Evolutionary conservation across 2,113 vertebrate genomes (phyloP).

Genomic region (Pachycephala philippinensis): DNA sequence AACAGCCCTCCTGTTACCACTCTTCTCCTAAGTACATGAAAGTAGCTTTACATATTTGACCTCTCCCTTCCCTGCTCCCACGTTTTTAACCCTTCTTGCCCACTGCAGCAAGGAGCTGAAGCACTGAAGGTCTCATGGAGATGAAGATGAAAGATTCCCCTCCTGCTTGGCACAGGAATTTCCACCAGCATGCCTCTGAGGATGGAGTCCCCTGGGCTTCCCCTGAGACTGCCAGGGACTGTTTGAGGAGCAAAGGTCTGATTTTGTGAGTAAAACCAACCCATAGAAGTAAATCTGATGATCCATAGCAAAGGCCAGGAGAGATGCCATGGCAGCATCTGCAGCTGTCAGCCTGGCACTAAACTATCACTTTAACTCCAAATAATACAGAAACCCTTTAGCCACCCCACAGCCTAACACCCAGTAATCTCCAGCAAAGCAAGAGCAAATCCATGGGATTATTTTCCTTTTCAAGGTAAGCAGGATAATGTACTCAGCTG

Average conservation of each 20-base stretch:
- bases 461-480: conserved; percentile 23
- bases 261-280: not conserved
- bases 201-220: not conserved
- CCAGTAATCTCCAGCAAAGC: not conserved
- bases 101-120: not conserved
- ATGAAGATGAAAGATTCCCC: not conserved
- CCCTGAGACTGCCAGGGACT: not conserved
- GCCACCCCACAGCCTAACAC: not conserved
- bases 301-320: not conserved
- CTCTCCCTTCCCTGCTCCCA: conserved; percentile 6
- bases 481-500: not conserved
- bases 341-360: not conserved
- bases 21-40: conserved; percentile 54
- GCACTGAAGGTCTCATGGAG: rapidly evolving
- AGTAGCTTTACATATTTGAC: conserved; percentile 48
- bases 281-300: not conserved
- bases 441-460: conserved; percentile 16
- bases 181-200: not conserved
- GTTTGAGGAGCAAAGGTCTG: not conserved
- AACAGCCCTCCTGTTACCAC: conserved; percentile 58
- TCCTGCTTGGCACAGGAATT: not conserved
- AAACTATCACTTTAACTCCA: not conserved
- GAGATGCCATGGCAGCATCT: not conserved
- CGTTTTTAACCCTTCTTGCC: conserved; percentile 33
- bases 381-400: not conserved